These are phyloP conservation scores for Champsocephalus gunnari DNA, from an alignment of 2,797 vertebrate species.

Conservation along the genomic window DNA sequence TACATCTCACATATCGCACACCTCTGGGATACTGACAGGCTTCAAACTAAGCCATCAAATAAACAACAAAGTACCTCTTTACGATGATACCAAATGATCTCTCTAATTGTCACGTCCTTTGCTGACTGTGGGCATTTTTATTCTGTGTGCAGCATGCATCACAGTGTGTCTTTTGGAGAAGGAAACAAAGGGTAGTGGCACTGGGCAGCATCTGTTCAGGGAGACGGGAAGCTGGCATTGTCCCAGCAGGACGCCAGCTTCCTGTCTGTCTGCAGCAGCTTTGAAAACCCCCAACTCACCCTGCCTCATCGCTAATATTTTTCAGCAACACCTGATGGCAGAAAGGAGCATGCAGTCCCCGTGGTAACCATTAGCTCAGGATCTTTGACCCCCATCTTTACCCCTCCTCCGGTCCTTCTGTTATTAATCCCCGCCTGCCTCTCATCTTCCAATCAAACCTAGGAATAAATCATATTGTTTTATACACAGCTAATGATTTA, in stretches of 20 bases:
- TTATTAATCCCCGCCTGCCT: slow-evolving; percentile 30
- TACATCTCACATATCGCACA: neutral
- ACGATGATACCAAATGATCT: slow-evolving; percentile 12
- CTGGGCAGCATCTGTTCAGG: slow-evolving; percentile 61
- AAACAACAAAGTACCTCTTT: neutral
- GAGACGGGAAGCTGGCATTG: slow-evolving; percentile 46
- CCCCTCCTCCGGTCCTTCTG: slow-evolving; percentile 5
- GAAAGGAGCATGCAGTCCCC: slow-evolving; percentile 19
- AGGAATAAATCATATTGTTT: slow-evolving; percentile 68
- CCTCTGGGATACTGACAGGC: slow-evolving; percentile 19
- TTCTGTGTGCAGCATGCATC: slow-evolving; percentile 28
- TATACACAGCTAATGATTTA: slow-evolving; percentile 72
- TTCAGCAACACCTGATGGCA: slow-evolving; percentile 30
- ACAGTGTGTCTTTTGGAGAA: slow-evolving; percentile 23
- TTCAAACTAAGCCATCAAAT: slow-evolving; percentile 13
- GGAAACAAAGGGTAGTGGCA: slow-evolving; percentile 40
- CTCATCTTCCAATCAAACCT: slow-evolving; percentile 32
- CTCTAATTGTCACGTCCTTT: slow-evolving; percentile 9
- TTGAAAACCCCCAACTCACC: slow-evolving; percentile 29
- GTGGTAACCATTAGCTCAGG: slow-evolving; percentile 4
- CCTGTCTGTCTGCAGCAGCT: slow-evolving; percentile 38
- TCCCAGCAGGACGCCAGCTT: slow-evolving; percentile 42
- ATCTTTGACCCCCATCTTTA: slow-evolving; percentile 25
- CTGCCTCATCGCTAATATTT: slow-evolving; percentile 14
- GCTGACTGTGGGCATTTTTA: slow-evolving; percentile 38